Percentiles rank a stretch among this genome's conserved stretches.
Conservation (phyloP, 2,888 invertebrate genomes). For the Hemaris fuciformis region DNA sequence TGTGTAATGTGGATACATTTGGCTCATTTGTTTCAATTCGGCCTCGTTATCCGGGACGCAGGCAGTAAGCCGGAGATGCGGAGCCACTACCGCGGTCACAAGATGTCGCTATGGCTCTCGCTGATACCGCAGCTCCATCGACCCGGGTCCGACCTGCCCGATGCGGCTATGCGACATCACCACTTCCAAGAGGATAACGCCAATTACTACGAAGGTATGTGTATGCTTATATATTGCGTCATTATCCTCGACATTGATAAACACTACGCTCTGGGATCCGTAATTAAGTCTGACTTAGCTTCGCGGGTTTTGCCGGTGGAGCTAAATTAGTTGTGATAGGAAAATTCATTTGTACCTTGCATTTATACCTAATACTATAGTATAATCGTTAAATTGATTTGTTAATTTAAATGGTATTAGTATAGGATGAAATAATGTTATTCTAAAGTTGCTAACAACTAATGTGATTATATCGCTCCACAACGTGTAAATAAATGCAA, state of each 20-base stretch:
- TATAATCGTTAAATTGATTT: too few species aligned
- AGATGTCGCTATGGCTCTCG: slow-evolving; percentile 95
- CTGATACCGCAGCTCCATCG: slow-evolving; percentile 94
- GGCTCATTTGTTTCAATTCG: slow-evolving; percentile 53
- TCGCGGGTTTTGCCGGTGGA: not conserved
- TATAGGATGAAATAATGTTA: not conserved
- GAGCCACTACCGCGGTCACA: slow-evolving; percentile 96
- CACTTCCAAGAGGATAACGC: slow-evolving; percentile 91
- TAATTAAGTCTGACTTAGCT: not conserved
- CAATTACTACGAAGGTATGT: slow-evolving; percentile 89
- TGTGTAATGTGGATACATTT: slow-evolving; percentile 34
- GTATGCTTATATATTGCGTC: not conserved
- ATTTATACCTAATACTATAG: not conserved
- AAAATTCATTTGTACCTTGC: not conserved
- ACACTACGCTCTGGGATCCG: not conserved
- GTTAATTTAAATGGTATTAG: not conserved
- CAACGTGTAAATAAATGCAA: slow-evolving; percentile 11
- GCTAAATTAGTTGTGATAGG: not conserved
- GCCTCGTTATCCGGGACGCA: slow-evolving; percentile 43
- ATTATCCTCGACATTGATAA: not conserved
- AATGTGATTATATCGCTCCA: slow-evolving; percentile 13
- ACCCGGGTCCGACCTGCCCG: slow-evolving; percentile 87
- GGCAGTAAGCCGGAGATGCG: slow-evolving; percentile 89
- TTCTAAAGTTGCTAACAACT: not conserved
- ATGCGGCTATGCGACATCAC: slow-evolving; percentile 92